Evolutionary conservation across 2,113 vertebrate species (phyloP).

Genomic region (Silurus asotus): DNA sequence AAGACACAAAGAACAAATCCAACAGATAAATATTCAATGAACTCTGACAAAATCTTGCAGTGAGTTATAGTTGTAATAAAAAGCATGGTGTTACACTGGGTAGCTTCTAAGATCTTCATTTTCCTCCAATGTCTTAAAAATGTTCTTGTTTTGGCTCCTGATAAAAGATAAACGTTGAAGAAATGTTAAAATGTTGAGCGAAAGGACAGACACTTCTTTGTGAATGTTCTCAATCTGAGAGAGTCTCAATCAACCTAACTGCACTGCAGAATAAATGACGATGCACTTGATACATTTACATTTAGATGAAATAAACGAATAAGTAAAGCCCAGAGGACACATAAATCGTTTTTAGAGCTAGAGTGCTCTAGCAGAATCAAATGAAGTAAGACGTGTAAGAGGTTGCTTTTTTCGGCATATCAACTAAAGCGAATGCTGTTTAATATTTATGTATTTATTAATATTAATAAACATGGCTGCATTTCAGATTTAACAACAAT

Average conservation of each 20-base stretch:
- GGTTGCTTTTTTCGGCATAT: background rate
- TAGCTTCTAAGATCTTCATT: background rate
- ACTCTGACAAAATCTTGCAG: no score
- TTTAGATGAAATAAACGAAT: constrained; percentile 36
- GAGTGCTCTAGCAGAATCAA: background rate
- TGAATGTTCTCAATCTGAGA: background rate
- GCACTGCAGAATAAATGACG: constrained; percentile 3
- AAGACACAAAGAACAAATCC: no score
- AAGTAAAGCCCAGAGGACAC: background rate
- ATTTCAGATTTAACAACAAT: background rate
- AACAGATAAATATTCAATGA: no score
- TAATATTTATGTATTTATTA: background rate
- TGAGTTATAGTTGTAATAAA: no score
- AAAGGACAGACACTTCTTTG: background rate
- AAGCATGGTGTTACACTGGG: no score
- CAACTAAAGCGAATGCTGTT: background rate
- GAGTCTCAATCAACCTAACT: background rate
- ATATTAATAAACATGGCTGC: background rate
- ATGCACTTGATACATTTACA: constrained; percentile 21
- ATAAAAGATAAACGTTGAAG: background rate
- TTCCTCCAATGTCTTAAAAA: background rate
- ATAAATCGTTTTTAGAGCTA: constrained; percentile 6
- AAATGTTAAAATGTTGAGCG: background rate
- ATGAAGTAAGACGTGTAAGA: background rate
- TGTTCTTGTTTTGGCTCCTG: background rate